Percentiles rank a stretch among this genome's conserved stretches.
Conservation (phyloP, 2,888 invertebrate species). For the Aleiodes leptofemur region DNA sequence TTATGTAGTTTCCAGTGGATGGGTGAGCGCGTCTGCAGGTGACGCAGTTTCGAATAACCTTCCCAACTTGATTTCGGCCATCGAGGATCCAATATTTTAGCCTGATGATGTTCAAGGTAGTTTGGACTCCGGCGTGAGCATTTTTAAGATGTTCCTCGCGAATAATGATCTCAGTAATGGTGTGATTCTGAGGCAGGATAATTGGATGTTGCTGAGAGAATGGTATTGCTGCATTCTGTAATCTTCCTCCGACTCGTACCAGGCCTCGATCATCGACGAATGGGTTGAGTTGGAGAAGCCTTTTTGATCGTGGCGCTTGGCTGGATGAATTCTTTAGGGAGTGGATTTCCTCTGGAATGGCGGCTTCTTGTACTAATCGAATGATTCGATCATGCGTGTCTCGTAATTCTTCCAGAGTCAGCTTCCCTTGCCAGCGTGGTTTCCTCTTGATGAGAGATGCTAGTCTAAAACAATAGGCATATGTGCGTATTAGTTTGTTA, state of each 20-base stretch:
- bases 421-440: conserved; percentile 1
- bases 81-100: conserved; percentile 52
- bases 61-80: conserved; percentile 40
- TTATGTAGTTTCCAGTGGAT: conserved; percentile 5
- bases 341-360: too few species aligned
- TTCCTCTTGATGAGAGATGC: too few species aligned
- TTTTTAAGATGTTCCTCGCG: conserved; percentile 35
- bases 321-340: too few species aligned
- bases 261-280: conserved; percentile 50
- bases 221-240: not conserved
- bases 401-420: too few species aligned
- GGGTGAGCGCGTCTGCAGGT: conserved; percentile 44
- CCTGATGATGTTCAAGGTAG: conserved; percentile 47
- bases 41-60: conserved; percentile 45
- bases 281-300: not conserved
- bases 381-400: too few species aligned
- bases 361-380: too few species aligned
- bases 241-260: conserved; percentile 4
- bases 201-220: conserved; percentile 30
- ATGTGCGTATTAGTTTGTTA: not conserved
- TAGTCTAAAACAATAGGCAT: conserved; percentile 4
- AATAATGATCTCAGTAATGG: conserved; percentile 48
- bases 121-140: conserved; percentile 47
- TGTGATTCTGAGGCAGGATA: conserved; percentile 30
- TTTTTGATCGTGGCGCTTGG: too few species aligned